Evolutionary conservation across 2,888 invertebrate genomes (phyloP).

Genomic region (Trichacis sp.): DNA sequence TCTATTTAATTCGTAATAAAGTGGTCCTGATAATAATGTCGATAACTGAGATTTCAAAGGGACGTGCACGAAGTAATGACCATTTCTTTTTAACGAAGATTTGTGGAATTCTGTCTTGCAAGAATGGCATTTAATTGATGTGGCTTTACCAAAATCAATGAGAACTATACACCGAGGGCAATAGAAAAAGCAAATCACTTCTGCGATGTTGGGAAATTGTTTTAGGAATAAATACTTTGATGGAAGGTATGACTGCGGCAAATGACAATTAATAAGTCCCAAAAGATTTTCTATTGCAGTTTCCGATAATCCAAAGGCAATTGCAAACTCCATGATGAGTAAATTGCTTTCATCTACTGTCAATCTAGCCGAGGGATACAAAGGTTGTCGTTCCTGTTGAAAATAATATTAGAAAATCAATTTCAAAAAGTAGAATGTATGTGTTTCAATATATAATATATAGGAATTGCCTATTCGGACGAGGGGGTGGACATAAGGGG

Average conservation of each 20-base stretch:
- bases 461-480: too few relatives aligned
- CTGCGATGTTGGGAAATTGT: neutral
- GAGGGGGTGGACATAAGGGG: too few relatives aligned
- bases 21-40: slow-evolving; percentile 2
- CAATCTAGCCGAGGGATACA: too few relatives aligned
- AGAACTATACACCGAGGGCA: slow-evolving; percentile 18
- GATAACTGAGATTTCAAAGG: slow-evolving; percentile 15
- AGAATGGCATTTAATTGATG: neutral
- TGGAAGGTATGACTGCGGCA: neutral
- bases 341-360: too few relatives aligned
- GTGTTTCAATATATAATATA: too few relatives aligned
- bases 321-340: too few relatives aligned
- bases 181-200: slow-evolving; percentile 1
- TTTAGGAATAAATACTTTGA: neutral
- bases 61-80: slow-evolving; percentile 18
- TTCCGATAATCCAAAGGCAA: too few relatives aligned
- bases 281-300: neutral
- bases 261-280: neutral
- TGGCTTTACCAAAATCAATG: slow-evolving; percentile 5
- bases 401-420: too few relatives aligned
- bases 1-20: slow-evolving; percentile 14
- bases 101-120: neutral
- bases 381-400: too few relatives aligned
- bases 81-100: slow-evolving; percentile 6
- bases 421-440: too few relatives aligned